Base-by-base conservation (phyloP, 2,888 invertebrate species). In the Catocala nupta region DNA sequence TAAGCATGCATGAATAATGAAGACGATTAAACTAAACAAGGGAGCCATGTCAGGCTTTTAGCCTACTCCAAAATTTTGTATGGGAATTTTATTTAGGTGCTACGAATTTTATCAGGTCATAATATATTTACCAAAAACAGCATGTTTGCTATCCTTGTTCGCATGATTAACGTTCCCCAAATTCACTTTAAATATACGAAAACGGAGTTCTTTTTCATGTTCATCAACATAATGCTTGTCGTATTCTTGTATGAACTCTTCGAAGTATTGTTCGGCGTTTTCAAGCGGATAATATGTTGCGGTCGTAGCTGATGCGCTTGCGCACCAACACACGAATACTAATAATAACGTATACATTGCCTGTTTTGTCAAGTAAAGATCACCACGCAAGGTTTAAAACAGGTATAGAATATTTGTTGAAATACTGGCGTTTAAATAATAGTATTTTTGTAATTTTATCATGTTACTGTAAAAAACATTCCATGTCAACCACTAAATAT, bases 101-200 rank as follows among this genome's bases (percentile, higher is more conserved):
- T 25, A 25, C 25, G 4, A 25, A 25, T 25, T 25, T 25, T 4
- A 25, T 25, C 3, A 4, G 25, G 25, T 3, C 25, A 25, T 39
- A 1, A 33, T 53, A 25, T 16, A 12, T 8, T 47, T 69, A 76
- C 76, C 72, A 8, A 33, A 68, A 4, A 60, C 62, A 25, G 65
- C 48, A 5, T 54, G 7, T 2, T 63, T 5, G 12, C 48, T 57
- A 0, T 55, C 16, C 1, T 36, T 9, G 36, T 77, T 71, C 57
- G 55, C 6, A 0, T 8, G 36, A 7, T 68, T 72, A 0, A 60
- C 33, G 1, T 16, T 11, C 6, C 43, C 6, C 39, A 76, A 55
- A 12, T 59, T 65, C 4, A 49, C 16, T 61, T 67, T 72, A 39
- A 76, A 76, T 47, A 65, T 68, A 43, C 57, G 10, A 33, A 70